Conservation (phyloP, 2,888 invertebrate species). For the Pachydiplax longipennis region DNA sequence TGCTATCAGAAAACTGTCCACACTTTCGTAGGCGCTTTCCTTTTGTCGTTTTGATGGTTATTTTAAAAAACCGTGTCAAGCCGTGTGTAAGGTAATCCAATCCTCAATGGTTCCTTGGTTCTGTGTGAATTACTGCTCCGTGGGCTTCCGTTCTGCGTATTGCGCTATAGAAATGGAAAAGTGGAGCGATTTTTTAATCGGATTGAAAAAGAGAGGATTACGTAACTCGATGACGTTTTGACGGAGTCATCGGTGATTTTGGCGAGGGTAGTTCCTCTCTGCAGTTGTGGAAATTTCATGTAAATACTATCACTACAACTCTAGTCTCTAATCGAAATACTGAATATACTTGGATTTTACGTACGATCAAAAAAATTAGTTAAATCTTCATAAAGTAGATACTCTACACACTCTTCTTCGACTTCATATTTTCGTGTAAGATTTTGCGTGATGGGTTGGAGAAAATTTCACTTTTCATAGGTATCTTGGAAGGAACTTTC, state of each 20-base stretch:
- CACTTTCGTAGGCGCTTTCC: conserved; percentile 25
- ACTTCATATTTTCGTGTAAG: too few relatives aligned
- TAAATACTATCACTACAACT: background rate
- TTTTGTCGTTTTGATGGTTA: background rate
- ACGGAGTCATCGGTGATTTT: background rate
- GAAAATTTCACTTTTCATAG: too few relatives aligned
- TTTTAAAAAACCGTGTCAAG: background rate
- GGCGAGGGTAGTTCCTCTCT: background rate
- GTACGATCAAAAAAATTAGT: too few relatives aligned
- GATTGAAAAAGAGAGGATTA: background rate
- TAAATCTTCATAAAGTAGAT: too few relatives aligned
- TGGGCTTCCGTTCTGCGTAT: background rate
- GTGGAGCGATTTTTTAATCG: background rate
- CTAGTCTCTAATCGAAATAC: too few relatives aligned
- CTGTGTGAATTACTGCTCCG: background rate
- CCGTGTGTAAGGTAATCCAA: background rate
- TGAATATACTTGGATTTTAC: too few relatives aligned
- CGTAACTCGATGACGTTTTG: background rate
- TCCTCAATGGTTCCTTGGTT: background rate
- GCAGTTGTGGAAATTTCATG: background rate
- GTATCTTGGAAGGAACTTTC: too few relatives aligned
- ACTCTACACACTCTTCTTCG: too few relatives aligned
- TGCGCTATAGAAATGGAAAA: background rate
- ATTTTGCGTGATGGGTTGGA: too few relatives aligned
- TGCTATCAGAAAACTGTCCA: background rate